These are phyloP conservation scores for Melikaiella ostensackeni DNA, from an alignment of 2,888 invertebrate genomes.

Conservation along the genomic window DNA sequence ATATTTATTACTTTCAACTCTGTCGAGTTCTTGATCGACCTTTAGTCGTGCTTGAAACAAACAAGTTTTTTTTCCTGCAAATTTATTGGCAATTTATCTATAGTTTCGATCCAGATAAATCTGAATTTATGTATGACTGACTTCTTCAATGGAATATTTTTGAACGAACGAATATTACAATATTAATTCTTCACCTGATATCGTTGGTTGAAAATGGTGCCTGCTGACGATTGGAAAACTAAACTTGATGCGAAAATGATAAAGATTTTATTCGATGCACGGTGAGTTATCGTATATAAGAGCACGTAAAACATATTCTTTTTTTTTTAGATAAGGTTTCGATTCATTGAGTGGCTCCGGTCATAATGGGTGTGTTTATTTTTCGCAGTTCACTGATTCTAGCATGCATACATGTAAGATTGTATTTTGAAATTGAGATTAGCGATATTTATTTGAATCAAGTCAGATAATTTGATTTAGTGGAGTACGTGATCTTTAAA, in stretches of 20 bases:
- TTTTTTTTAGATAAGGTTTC: not conserved
- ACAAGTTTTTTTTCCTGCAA: not conserved
- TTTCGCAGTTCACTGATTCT: not conserved
- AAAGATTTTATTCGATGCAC: conserved; percentile 5
- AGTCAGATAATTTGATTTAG: not conserved
- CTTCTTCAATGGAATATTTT: not conserved
- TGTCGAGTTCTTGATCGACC: not conserved
- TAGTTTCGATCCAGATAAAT: not conserved
- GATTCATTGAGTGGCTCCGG: not conserved
- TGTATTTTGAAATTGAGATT: not conserved
- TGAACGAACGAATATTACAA: not conserved
- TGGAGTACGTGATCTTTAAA: not conserved
- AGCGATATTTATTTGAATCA: not conserved
- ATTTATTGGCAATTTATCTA: too few relatives aligned
- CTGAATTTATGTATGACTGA: not conserved
- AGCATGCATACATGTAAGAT: not conserved
- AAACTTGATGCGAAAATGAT: conserved; percentile 1
- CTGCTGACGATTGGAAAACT: not conserved
- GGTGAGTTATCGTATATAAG: conserved; percentile 15
- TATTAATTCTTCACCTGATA: not conserved
- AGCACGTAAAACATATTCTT: conserved; percentile 3
- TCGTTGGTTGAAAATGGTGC: conserved; percentile 10
- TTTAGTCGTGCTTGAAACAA: not conserved
- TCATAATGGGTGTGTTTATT: not conserved
- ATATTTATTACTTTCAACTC: not conserved